Evolutionary conservation across 2,797 vertebrate species (phyloP).

Genomic region (Cygnus olor): DNA sequence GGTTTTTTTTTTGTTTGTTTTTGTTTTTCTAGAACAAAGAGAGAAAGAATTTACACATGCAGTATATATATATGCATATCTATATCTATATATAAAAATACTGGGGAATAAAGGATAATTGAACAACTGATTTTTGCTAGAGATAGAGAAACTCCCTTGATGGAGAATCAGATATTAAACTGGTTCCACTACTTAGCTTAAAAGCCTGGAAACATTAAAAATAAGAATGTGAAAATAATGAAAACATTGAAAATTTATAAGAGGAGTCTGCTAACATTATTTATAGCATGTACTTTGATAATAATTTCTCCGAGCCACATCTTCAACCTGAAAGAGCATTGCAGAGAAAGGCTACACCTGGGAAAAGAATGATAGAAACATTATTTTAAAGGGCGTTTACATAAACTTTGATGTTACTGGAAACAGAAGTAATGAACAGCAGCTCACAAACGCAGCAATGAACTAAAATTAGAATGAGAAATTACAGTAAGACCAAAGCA

Average conservation of each 20-base stretch:
- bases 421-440: background rate
- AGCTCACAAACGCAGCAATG: background rate
- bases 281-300: background rate
- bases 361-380: background rate
- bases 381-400: background rate
- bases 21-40: background rate
- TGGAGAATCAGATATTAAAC: background rate
- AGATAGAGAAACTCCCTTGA: background rate
- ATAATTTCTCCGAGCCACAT: background rate
- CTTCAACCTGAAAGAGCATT: background rate
- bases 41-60: background rate
- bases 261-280: background rate
- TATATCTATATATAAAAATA: background rate
- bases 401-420: constrained; percentile 10
- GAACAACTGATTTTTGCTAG: background rate
- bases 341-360: background rate
- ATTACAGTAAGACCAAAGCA: background rate
- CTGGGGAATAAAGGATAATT: background rate
- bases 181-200: background rate
- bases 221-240: background rate
- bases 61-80: background rate
- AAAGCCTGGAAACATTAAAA: constrained; percentile 10
- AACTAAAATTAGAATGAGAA: background rate
- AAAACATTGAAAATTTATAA: background rate
- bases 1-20: too few species aligned